A percentile compares a stretch with the other conserved stretches of the same genome.
Evolutionary conservation across 2,888 invertebrate genomes (phyloP).

Genomic region (Phengaris alcon): DNA sequence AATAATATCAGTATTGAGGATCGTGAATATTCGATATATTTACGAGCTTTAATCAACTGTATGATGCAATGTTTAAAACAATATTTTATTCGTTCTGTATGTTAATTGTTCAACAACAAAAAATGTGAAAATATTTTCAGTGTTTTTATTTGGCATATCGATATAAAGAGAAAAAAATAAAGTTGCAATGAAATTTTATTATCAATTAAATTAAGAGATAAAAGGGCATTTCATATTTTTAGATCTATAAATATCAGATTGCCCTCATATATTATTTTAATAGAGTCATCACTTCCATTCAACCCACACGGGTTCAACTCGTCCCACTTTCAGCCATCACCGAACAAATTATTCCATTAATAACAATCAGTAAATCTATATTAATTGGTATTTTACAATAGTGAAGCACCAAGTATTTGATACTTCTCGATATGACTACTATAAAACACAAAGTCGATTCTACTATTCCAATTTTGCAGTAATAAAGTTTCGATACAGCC

Average conservation of each 20-base stretch:
- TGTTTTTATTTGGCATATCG: not conserved
- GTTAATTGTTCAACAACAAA: too few species aligned
- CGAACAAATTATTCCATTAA: conserved; percentile 24
- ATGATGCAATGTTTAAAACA: too few species aligned
- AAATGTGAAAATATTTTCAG: too few species aligned
- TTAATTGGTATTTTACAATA: conserved; percentile 17
- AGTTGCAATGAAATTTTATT: not conserved
- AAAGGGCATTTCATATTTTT: conserved; percentile 2
- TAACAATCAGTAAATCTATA: conserved; percentile 25
- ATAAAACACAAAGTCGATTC: too few species aligned
- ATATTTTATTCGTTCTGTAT: too few species aligned
- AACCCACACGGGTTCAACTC: not conserved
- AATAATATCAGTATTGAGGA: too few species aligned
- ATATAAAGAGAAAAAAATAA: not conserved
- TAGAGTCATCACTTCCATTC: not conserved
- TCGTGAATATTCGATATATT: too few species aligned
- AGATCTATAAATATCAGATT: conserved; percentile 11
- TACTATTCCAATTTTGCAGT: too few species aligned
- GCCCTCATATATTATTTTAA: conserved; percentile 10
- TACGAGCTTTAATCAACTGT: too few species aligned
- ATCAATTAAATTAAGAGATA: not conserved
- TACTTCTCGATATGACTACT: not conserved
- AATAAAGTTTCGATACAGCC: too few species aligned
- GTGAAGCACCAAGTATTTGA: not conserved
- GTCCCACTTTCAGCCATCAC: conserved; percentile 11